Percentiles rank a stretch among this genome's conserved stretches.
Conservation (phyloP, 2,113 vertebrate species). For the Melospiza melodia region DNA sequence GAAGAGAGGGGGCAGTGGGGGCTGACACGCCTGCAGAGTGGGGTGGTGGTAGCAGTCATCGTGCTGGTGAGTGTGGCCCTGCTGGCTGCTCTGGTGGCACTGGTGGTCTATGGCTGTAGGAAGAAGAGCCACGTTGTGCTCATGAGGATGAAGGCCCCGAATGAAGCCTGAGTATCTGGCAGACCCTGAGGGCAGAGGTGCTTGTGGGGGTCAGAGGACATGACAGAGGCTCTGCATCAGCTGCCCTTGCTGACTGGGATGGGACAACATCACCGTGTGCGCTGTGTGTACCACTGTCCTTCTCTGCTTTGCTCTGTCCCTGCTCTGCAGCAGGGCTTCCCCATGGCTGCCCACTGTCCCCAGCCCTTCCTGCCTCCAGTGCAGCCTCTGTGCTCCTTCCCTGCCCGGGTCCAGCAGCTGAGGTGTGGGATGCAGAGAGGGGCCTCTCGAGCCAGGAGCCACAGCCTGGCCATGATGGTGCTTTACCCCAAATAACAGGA, state of each 20-base stretch:
- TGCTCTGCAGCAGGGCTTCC: not conserved
- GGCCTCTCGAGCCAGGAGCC: not conserved
- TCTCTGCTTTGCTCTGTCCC: not conserved
- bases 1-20: constrained; percentile 23
- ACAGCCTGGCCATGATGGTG: not conserved
- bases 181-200: not conserved
- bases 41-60: constrained; percentile 71
- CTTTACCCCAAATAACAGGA: not conserved
- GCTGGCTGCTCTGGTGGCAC: constrained; percentile 62
- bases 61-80: constrained; percentile 73
- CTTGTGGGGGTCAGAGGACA: not conserved
- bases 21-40: constrained; percentile 64
- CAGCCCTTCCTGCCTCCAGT: not conserved
- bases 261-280: not conserved
- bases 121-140: constrained; percentile 64
- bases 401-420: rapidly evolving
- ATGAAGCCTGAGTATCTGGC: not conserved
- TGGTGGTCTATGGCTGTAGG: constrained; percentile 67
- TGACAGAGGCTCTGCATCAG: not conserved
- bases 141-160: constrained; percentile 74
- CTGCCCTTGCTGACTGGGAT: not conserved
- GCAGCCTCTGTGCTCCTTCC: not conserved
- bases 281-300: not conserved
- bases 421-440: not conserved
- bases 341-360: not conserved